A percentile compares a stretch with the other conserved stretches of the same genome.
These are phyloP conservation scores for Amitus sp. DNA, from an alignment of 2,888 invertebrate genomes.

Conservation along the genomic window DNA sequence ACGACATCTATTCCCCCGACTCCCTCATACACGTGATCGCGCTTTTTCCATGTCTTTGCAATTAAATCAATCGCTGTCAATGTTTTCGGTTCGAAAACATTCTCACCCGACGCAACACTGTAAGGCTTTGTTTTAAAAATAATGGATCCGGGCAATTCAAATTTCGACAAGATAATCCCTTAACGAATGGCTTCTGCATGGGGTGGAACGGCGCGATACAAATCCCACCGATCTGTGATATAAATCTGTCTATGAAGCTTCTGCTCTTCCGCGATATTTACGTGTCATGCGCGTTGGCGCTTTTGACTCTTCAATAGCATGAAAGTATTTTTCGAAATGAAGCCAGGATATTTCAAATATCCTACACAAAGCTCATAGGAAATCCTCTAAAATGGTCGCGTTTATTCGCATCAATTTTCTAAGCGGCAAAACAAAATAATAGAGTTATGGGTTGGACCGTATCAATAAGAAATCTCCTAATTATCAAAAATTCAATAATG, in stretches of 20 bases:
- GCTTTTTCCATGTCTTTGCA: slow-evolving; percentile 29
- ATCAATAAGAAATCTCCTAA: too few relatives aligned
- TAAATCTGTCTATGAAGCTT: slow-evolving; percentile 6
- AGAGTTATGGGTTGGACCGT: too few relatives aligned
- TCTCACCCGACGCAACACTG: background rate
- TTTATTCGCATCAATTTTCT: too few relatives aligned
- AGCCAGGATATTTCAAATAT: too few relatives aligned
- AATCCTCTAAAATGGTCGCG: too few relatives aligned
- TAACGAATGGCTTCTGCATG: slow-evolving; percentile 15
- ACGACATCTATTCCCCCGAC: slow-evolving; percentile 27
- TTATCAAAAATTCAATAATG: too few relatives aligned
- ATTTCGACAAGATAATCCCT: slow-evolving; percentile 21
- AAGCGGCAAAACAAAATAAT: too few relatives aligned
- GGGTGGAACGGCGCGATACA: slow-evolving; percentile 11
- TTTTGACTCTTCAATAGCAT: too few relatives aligned
- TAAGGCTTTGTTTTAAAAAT: too few relatives aligned
- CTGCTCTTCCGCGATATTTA: slow-evolving; percentile 5
- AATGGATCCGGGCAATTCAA: background rate
- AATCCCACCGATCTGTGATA: background rate
- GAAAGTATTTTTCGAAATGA: too few relatives aligned
- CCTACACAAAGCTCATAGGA: too few relatives aligned
- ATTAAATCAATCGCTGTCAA: slow-evolving; percentile 18
- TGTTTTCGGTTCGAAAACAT: background rate
- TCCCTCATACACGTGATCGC: slow-evolving; percentile 37
- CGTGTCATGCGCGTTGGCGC: slow-evolving; percentile 1